Base-by-base conservation (phyloP, 2,113 vertebrate genomes). In the Asarcornis scutulata region DNA sequence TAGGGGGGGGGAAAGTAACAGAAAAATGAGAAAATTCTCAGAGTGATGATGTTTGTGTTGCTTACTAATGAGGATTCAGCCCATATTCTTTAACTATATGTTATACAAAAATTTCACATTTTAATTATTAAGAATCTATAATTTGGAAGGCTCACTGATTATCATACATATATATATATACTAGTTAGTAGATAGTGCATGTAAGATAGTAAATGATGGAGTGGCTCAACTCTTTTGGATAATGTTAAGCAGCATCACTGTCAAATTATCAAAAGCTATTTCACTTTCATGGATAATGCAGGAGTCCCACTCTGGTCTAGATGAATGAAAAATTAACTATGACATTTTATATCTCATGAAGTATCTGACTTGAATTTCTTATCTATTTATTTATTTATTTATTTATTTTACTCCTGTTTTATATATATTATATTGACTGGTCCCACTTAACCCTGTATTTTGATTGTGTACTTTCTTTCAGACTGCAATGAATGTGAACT, bases 261-360 rank as follows among this genome's bases (percentile, higher is more conserved):
- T 94, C 78, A 92, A 91, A 95, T 95, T 91, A 92, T 87, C 88
- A 84, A 88, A 83, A 91, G 74, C 84, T 72, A 74, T 59, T 90
- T 94, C 91, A 59, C 50, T 90, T 94, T 91, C 91, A 94, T 96
- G 81, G 95, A 96, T 96, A 96, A 94, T 94, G 95, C 74, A 96
- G 44, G 59, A 92, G 80, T 68, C 55, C 63, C 22, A 73, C 81
- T 85, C 66, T 34, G 75, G 69, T 79, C 72, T 67, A 93, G 75
- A 83, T 69, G 77, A 90, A 89, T 93, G 85, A 95, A 94, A 96
- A 96, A 95, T 94, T 95, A 88, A 86, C 42, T 84, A 11, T 95
- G 93, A 94, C 88, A 88, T 92, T 95, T 96, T 88, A 90, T 78
- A 40, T 50, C 64, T 92, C 86, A 75, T 79, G 72, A 58, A 91